These are phyloP conservation scores for Pyxicephalus adspersus DNA, from an alignment of 2,113 vertebrate species.

Conservation along the genomic window DNA sequence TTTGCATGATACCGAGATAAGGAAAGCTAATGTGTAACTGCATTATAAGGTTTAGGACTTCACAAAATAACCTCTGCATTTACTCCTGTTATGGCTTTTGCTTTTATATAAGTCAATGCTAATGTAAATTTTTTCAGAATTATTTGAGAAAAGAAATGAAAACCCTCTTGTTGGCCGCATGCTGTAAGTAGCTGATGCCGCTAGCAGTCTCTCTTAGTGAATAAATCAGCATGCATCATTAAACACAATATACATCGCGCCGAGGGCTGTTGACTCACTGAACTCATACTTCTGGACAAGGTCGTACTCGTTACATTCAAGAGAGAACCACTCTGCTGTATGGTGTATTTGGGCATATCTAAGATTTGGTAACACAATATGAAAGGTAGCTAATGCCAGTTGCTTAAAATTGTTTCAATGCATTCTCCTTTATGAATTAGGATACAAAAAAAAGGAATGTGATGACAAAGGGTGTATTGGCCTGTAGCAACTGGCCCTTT, in stretches of 20 bases:
- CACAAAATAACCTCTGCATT: neutral
- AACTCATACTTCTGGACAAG: constrained; percentile 55
- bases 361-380: neutral
- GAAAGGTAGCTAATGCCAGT: constrained; percentile 11
- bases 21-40: neutral
- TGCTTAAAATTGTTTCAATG: neutral
- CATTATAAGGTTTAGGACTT: neutral
- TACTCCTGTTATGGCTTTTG: neutral
- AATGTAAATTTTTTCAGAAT: constrained; percentile 28
- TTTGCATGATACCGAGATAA: constrained; percentile 35
- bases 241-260: constrained; percentile 52
- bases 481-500: neutral
- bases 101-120: constrained; percentile 27
- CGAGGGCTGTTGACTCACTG: constrained; percentile 50
- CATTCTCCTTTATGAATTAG: neutral
- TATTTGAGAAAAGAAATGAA: neutral
- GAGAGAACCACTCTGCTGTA: neutral
- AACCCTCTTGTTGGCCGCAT: constrained; percentile 6
- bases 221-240: constrained; percentile 55
- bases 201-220: constrained; percentile 44
- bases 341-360: constrained; percentile 1
- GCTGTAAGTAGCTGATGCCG: constrained; percentile 10
- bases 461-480: neutral
- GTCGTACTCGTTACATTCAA: constrained; percentile 20
- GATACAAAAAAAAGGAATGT: neutral